Evolutionary conservation across 2,888 invertebrate genomes (phyloP).

Genomic region (Cartodere bifasciata): DNA sequence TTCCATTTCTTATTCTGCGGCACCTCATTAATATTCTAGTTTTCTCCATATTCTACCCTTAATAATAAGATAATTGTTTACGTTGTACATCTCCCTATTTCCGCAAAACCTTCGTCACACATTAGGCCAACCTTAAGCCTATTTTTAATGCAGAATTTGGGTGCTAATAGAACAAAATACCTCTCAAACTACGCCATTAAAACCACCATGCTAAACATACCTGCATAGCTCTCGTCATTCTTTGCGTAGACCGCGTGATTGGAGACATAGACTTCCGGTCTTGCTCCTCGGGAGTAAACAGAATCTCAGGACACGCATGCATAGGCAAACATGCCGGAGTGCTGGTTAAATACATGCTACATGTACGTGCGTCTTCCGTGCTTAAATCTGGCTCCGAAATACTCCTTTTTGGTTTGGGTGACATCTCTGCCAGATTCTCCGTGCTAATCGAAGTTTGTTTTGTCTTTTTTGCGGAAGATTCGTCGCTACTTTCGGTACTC

Average conservation of each 20-base stretch:
- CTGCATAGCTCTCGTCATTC: constrained; percentile 83
- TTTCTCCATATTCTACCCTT: too few relatives aligned
- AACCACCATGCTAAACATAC: constrained; percentile 34
- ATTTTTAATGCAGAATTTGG: too few relatives aligned
- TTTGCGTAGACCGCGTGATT: constrained; percentile 75
- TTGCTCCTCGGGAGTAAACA: constrained; percentile 37
- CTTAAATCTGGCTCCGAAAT: constrained; percentile 26
- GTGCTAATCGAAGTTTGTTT: constrained; percentile 13
- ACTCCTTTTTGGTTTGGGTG: constrained; percentile 18
- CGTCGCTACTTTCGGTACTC: constrained; percentile 24
- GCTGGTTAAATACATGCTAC: constrained; percentile 28
- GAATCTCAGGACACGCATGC: constrained; percentile 17
- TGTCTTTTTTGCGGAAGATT: constrained; percentile 19
- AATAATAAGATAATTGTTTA: too few relatives aligned
- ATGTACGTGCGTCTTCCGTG: constrained; percentile 13
- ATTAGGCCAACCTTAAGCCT: too few relatives aligned
- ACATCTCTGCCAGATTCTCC: not conserved
- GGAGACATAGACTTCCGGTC: constrained; percentile 76
- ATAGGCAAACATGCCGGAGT: constrained; percentile 32
- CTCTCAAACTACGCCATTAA: too few relatives aligned
- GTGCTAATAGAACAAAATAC: too few relatives aligned
- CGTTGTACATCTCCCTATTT: too few relatives aligned
- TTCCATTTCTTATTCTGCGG: too few relatives aligned
- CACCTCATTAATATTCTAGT: too few relatives aligned
- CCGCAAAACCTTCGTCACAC: too few relatives aligned